A percentile compares a stretch with the other conserved stretches of the same genome.
Evolutionary conservation across 2,888 invertebrate genomes (phyloP).

Genomic region (Hydriomena furcata): DNA sequence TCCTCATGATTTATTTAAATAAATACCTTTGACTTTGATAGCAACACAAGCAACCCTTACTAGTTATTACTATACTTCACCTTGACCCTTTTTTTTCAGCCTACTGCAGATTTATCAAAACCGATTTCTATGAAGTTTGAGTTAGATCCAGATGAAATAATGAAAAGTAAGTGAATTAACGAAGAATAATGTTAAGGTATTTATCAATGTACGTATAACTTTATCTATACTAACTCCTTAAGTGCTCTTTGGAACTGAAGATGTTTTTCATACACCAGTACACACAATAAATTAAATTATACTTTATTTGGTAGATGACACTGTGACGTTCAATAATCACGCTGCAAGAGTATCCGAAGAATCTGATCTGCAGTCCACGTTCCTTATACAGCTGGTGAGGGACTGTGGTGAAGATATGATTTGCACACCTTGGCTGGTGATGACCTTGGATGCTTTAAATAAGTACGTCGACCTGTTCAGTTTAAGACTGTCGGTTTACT

Average conservation of each 20-base stretch:
- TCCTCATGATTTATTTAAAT: no score
- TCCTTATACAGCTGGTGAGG: slow-evolving; percentile 66
- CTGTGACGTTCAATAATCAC: slow-evolving; percentile 40
- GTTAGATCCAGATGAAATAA: slow-evolving; percentile 47
- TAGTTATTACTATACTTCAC: no score
- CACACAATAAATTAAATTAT: background rate
- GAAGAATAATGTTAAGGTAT: no score
- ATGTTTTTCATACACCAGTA: no score
- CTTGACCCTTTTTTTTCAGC: slow-evolving; percentile 62
- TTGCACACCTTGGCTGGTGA: slow-evolving; percentile 74
- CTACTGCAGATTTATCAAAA: slow-evolving; percentile 64
- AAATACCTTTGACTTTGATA: no score
- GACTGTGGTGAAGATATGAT: slow-evolving; percentile 82
- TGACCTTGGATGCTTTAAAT: slow-evolving; percentile 59
- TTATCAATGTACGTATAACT: no score
- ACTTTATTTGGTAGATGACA: slow-evolving; percentile 44
- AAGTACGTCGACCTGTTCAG: slow-evolving; percentile 50
- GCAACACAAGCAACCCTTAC: no score
- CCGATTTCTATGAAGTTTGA: slow-evolving; percentile 63
- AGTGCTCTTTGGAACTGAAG: no score
- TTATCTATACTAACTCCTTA: no score
- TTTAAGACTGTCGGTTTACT: no score
- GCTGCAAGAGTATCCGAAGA: slow-evolving; percentile 61
- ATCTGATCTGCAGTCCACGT: slow-evolving; percentile 54
- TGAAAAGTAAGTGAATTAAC: slow-evolving; percentile 50